phyloP scores from a whole-genome alignment of 35 echinoderm and acorn worm genomes.

The Apostichopus japonicus region DNA sequence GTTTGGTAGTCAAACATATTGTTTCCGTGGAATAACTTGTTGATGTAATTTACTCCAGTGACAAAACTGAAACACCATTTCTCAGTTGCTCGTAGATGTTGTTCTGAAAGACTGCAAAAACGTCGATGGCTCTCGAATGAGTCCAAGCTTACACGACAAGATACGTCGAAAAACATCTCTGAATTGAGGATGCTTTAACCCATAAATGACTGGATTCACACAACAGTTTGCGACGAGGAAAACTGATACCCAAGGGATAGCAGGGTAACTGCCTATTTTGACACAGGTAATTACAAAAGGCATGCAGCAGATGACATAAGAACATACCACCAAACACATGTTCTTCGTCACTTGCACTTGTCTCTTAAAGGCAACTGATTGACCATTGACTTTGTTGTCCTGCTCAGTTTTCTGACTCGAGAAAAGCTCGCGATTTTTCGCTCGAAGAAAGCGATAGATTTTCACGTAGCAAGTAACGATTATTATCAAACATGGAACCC shows the following conservation, averaged over 20 bases:
- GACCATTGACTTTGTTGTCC: background rate
- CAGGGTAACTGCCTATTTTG: background rate
- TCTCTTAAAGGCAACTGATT: background rate
- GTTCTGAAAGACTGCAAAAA: constrained; percentile 19
- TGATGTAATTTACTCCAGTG: too few species aligned
- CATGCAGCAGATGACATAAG: background rate
- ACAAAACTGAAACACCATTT: too few species aligned
- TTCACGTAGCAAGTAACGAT: background rate
- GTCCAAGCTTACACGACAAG: constrained; percentile 29
- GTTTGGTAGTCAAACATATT: too few species aligned
- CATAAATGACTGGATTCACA: constrained; percentile 66
- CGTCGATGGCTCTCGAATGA: constrained; percentile 42
- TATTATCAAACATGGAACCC: background rate
- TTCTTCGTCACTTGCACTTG: constrained; percentile 23
- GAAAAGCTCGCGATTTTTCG: background rate
- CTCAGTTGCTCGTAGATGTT: background rate
- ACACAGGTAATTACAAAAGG: constrained; percentile 23
- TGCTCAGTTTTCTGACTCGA: background rate
- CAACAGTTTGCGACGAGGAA: constrained; percentile 47
- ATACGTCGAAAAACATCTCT: constrained; percentile 54
- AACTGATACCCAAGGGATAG: constrained; percentile 10
- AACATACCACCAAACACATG: constrained; percentile 30
- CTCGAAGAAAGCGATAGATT: background rate
- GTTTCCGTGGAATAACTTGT: too few species aligned
- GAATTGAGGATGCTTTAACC: constrained; percentile 55